These are phyloP conservation scores for Chelonia mydas DNA, from an alignment of 2,797 vertebrate species.

Conservation along the genomic window DNA sequence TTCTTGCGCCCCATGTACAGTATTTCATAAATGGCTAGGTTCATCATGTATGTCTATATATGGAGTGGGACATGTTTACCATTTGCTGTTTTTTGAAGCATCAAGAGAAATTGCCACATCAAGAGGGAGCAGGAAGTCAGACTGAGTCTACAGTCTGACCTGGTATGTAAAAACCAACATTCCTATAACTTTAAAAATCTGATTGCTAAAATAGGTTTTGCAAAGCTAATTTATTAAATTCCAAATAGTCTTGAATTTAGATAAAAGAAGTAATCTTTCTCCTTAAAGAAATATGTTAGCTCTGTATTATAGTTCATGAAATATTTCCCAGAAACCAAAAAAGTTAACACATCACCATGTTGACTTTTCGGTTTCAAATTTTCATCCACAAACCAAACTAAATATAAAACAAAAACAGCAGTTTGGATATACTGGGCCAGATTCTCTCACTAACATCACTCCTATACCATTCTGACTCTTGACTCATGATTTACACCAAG, in stretches of 20 bases:
- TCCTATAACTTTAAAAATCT: background rate
- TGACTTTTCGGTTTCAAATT: background rate
- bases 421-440: background rate
- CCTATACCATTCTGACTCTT: background rate
- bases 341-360: background rate
- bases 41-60: fast-evolving
- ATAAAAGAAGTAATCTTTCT: background rate
- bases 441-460: background rate
- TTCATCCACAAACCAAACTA: background rate
- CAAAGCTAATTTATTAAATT: background rate
- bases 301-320: background rate
- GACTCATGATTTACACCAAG: background rate
- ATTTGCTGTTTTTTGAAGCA: fast-evolving
- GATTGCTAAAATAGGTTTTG: background rate
- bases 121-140: fast-evolving
- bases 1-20: fast-evolving
- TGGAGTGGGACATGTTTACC: fast-evolving
- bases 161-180: background rate
- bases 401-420: background rate
- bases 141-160: background rate
- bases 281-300: background rate
- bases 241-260: background rate
- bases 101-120: fast-evolving
- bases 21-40: fast-evolving
- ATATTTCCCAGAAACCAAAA: background rate